Evolutionary conservation across 2,797 vertebrate genomes (phyloP).

Genomic region (Gymnoscopelus microlampas): DNA sequence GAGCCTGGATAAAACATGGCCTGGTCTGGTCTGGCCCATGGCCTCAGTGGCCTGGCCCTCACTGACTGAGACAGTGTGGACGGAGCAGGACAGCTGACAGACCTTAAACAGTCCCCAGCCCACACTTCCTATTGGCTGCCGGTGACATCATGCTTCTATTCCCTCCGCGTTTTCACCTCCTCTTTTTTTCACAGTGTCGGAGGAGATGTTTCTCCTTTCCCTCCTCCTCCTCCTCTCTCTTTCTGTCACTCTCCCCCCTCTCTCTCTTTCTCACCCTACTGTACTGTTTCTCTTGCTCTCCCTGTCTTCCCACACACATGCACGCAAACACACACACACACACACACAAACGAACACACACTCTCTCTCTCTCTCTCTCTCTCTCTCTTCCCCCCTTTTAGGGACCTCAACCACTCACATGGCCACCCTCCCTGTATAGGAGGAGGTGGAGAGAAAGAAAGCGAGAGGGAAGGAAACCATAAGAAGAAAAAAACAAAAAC

Average conservation of each 20-base stretch:
- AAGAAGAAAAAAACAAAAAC: conserved; percentile 12
- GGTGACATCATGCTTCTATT: conserved; percentile 85
- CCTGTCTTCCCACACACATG: too few relatives aligned
- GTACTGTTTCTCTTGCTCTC: too few relatives aligned
- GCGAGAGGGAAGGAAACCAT: conserved; percentile 30
- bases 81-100: conserved; percentile 73
- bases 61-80: conserved; percentile 55
- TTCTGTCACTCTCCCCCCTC: too few relatives aligned
- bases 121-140: conserved; percentile 75
- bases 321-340: too few relatives aligned
- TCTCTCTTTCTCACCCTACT: too few relatives aligned
- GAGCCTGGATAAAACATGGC: conserved; percentile 22
- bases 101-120: conserved; percentile 69
- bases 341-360: too few relatives aligned
- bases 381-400: conserved; percentile 71
- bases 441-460: conserved; percentile 38
- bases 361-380: conserved; percentile 38
- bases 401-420: conserved; percentile 78
- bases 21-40: conserved; percentile 11
- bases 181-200: conserved; percentile 64
- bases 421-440: conserved; percentile 44
- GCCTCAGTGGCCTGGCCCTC: conserved; percentile 16
- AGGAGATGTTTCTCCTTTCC: conserved; percentile 36
- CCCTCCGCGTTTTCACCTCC: conserved; percentile 68
- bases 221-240: conserved; percentile 29